Conservation (phyloP, 2,888 invertebrate genomes). For the Drosophila picticornis region DNA sequence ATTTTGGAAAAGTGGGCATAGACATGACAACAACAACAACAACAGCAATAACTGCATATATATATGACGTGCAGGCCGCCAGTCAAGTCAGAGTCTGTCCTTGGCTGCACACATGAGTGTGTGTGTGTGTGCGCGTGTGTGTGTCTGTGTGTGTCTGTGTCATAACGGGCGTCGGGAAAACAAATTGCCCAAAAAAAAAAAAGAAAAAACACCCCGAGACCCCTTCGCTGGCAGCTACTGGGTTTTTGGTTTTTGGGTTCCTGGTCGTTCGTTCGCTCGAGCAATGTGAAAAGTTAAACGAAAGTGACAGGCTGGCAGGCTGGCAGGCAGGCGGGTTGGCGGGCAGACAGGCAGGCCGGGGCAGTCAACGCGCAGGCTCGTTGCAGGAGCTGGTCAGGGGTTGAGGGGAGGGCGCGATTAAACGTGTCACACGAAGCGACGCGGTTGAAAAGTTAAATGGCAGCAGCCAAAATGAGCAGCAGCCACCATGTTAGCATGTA, state of each 20-base stretch:
- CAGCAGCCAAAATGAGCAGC: conserved; percentile 70
- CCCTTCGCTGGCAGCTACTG: conserved; percentile 43
- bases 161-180: conserved; percentile 76
- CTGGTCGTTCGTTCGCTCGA: conserved; percentile 14
- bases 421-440: conserved; percentile 76
- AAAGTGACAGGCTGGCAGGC: conserved; percentile 76
- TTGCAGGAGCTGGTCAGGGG: conserved; percentile 6
- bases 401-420: conserved; percentile 65
- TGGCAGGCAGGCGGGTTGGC: neutral
- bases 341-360: conserved; percentile 13
- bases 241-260: conserved; percentile 49
- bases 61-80: conserved; percentile 52
- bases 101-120: conserved; percentile 23
- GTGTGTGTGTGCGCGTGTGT: conserved; percentile 34
- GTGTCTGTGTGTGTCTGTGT: conserved; percentile 57
- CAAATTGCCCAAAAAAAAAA: conserved; percentile 72
- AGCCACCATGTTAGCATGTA: conserved; percentile 76
- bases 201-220: conserved; percentile 62
- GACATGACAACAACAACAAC: conserved; percentile 73
- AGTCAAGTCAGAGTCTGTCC: conserved; percentile 59
- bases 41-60: conserved; percentile 40
- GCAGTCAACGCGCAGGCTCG: conserved; percentile 60
- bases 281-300: conserved; percentile 73
- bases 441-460: conserved; percentile 80
- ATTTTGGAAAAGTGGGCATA: conserved; percentile 73